Evolutionary conservation across 2,797 vertebrate genomes (phyloP).

Genomic region (Lepidocolaptes lacrymiger): DNA sequence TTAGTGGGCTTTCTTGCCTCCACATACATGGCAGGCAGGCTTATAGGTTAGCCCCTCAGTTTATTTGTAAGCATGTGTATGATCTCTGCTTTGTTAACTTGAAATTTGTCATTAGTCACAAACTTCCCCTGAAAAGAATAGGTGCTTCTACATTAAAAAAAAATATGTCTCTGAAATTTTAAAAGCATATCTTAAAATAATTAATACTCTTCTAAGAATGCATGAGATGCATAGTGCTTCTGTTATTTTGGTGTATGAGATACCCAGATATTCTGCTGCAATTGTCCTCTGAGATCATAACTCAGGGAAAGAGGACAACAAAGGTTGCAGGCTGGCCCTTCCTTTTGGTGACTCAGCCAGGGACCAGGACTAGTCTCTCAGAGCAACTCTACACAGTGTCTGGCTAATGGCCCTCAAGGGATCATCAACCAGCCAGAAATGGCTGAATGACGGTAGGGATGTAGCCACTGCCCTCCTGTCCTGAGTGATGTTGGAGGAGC

Average conservation of each 20-base stretch:
- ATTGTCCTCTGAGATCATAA: background rate
- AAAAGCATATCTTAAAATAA: background rate
- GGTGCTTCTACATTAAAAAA: background rate
- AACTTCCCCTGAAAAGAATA: background rate
- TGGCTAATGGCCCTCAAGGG: background rate
- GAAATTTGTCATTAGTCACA: background rate
- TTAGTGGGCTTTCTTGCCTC: background rate
- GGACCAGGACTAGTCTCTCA: background rate
- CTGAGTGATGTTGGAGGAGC: background rate
- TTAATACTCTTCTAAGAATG: background rate
- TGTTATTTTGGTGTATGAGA: background rate
- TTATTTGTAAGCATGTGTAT: accelerated
- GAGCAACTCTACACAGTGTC: background rate
- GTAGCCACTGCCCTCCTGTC: background rate
- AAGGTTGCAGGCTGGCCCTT: background rate
- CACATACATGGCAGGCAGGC: accelerated
- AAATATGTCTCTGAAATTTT: background rate
- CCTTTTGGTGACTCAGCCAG: background rate
- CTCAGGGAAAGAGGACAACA: background rate
- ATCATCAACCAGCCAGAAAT: background rate
- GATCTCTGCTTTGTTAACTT: background rate
- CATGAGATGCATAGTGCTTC: background rate
- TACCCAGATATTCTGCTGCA: background rate
- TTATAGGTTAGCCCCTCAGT: background rate
- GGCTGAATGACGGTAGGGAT: background rate